Evolutionary conservation across 2,797 vertebrate species (phyloP).

Genomic region (Argya squamiceps): DNA sequence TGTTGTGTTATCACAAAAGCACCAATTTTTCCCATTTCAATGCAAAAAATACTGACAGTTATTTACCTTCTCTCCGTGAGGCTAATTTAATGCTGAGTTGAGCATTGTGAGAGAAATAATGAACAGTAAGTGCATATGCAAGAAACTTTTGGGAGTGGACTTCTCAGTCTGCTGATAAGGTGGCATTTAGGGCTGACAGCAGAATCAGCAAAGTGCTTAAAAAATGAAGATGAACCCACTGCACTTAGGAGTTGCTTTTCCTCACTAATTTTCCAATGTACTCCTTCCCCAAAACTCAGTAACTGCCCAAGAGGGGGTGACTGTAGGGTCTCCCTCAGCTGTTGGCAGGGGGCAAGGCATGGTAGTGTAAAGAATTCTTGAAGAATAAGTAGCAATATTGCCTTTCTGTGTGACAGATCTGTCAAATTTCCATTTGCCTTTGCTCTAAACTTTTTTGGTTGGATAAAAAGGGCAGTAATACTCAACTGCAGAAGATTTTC

Average conservation of each 20-base stretch:
- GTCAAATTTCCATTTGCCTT: background rate
- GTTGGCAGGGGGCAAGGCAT: background rate
- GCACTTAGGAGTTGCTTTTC: background rate
- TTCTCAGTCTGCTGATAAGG: background rate
- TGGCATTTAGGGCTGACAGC: background rate
- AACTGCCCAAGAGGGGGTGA: background rate
- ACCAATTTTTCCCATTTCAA: conserved; percentile 14
- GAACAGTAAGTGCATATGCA: background rate
- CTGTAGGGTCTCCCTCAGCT: background rate
- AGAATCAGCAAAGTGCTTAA: background rate
- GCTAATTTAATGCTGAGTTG: background rate
- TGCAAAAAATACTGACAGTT: background rate
- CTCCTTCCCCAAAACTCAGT: background rate
- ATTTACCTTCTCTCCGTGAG: background rate
- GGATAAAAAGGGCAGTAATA: background rate
- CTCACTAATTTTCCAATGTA: background rate
- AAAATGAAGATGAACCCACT: background rate
- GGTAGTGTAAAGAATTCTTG: background rate
- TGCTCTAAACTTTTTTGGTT: background rate
- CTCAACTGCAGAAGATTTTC: background rate
- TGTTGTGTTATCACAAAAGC: background rate
- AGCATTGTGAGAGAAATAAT: background rate
- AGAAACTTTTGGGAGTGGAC: background rate
- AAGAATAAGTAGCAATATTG: background rate
- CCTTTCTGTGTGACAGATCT: background rate